phyloP scores from a whole-genome alignment of 2,888 invertebrate genomes.

The Parasteatoda lunata region DNA sequence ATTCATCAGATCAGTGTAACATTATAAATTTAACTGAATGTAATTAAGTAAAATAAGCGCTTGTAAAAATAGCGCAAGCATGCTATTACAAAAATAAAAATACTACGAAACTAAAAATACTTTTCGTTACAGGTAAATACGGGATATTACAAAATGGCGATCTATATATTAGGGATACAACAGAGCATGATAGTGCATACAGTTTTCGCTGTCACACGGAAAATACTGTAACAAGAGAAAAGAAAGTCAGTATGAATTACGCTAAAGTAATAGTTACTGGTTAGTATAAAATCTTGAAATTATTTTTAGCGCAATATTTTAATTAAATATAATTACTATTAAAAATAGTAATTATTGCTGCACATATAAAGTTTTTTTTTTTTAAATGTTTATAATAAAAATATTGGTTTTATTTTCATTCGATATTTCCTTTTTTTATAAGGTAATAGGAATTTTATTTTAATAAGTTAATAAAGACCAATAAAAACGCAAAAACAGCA shows the following conservation, averaged over 20 bases:
- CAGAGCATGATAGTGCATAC: constrained; percentile 59
- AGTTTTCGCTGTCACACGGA: constrained; percentile 84
- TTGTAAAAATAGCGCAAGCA: too few relatives aligned
- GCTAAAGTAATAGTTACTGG: constrained; percentile 95
- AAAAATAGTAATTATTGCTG: too few relatives aligned
- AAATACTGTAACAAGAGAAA: constrained; percentile 93
- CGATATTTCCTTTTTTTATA: too few relatives aligned
- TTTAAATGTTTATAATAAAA: too few relatives aligned
- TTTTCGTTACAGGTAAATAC: constrained; percentile 49
- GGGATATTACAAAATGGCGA: constrained; percentile 64
- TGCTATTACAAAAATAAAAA: neutral
- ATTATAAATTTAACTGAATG: too few relatives aligned
- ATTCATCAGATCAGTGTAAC: too few relatives aligned
- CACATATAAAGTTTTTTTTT: too few relatives aligned
- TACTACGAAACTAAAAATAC: neutral
- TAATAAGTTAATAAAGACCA: too few relatives aligned
- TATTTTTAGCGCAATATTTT: neutral
- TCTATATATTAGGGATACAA: constrained; percentile 55
- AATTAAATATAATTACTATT: neutral
- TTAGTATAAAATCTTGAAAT: constrained; percentile 74
- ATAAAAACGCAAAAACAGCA: too few relatives aligned
- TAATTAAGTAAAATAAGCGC: too few relatives aligned
- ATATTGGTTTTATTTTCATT: too few relatives aligned
- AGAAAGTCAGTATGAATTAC: constrained; percentile 92
- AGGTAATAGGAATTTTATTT: too few relatives aligned